phyloP scores from a whole-genome alignment of 2,888 invertebrate species.

The Cremastinae sp. region DNA sequence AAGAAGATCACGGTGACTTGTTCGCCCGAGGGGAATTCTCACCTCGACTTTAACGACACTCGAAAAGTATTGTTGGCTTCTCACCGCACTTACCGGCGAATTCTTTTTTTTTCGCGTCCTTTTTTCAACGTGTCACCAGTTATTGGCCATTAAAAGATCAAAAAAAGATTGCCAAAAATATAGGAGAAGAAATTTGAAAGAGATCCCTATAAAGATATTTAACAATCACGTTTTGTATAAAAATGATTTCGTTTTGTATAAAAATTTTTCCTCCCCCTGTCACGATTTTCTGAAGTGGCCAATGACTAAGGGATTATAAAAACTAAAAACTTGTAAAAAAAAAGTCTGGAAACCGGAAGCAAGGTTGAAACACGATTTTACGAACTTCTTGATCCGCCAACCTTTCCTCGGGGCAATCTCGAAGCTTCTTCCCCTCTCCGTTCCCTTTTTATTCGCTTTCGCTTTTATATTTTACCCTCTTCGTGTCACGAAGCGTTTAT shows the following conservation, averaged over 20 bases:
- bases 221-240: too few relatives aligned
- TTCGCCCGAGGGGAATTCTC: constrained; percentile 24
- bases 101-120: neutral
- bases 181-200: neutral
- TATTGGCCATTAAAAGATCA: neutral
- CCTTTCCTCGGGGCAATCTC: too few relatives aligned
- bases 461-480: constrained; percentile 7
- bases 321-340: too few relatives aligned
- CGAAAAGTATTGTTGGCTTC: constrained; percentile 37
- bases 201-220: too few relatives aligned
- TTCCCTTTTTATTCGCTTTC: neutral
- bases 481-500: constrained; percentile 39
- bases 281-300: too few relatives aligned
- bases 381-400: constrained; percentile 5
- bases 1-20: constrained; percentile 13
- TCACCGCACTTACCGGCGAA: neutral
- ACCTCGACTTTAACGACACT: constrained; percentile 9
- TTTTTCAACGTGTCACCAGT: neutral
- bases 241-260: too few relatives aligned
- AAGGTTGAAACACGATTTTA: too few relatives aligned
- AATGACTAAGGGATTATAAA: too few relatives aligned
- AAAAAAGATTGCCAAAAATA: neutral
- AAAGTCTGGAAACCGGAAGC: too few relatives aligned
- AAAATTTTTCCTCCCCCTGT: too few relatives aligned
- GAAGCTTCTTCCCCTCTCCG: neutral